Evolutionary conservation across 2,888 invertebrate genomes (phyloP).

Genomic region (Eristalis pertinax): DNA sequence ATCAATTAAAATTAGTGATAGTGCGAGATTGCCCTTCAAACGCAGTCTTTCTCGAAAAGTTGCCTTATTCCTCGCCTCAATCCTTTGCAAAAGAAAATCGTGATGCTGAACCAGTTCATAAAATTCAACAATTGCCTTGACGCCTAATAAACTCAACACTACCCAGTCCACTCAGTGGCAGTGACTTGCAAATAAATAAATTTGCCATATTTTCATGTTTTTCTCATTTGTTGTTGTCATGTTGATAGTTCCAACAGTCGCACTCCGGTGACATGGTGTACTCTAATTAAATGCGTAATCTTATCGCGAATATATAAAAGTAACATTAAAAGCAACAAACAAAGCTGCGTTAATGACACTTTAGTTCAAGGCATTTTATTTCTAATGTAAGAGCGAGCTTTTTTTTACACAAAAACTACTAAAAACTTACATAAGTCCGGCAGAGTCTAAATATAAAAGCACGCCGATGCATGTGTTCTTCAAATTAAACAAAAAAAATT

Average conservation of each 20-base stretch:
- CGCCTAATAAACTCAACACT: background rate
- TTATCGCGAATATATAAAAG: constrained; percentile 28
- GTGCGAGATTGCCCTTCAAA: no score
- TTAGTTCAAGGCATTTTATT: constrained; percentile 44
- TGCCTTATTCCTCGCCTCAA: no score
- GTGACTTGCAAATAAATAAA: background rate
- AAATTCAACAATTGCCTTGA: background rate
- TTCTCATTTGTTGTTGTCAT: background rate
- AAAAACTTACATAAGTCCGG: background rate
- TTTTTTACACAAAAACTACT: background rate
- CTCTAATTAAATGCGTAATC: constrained; percentile 25
- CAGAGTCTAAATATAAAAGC: background rate
- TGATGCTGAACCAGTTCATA: no score
- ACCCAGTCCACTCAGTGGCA: no score
- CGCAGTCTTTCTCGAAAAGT: no score
- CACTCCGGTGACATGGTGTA: constrained; percentile 18
- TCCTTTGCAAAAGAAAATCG: no score
- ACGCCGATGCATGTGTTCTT: background rate
- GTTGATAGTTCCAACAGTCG: constrained; percentile 5
- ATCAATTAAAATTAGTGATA: no score
- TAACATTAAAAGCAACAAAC: constrained; percentile 11
- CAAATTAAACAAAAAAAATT: background rate
- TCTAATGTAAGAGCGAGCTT: background rate
- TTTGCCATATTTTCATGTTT: constrained; percentile 3
- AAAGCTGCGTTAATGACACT: constrained; percentile 30